Percentiles rank a stretch among this genome's conserved stretches.
phyloP scores from a whole-genome alignment of 2,113 vertebrate species.

The Etheostoma spectabile region DNA sequence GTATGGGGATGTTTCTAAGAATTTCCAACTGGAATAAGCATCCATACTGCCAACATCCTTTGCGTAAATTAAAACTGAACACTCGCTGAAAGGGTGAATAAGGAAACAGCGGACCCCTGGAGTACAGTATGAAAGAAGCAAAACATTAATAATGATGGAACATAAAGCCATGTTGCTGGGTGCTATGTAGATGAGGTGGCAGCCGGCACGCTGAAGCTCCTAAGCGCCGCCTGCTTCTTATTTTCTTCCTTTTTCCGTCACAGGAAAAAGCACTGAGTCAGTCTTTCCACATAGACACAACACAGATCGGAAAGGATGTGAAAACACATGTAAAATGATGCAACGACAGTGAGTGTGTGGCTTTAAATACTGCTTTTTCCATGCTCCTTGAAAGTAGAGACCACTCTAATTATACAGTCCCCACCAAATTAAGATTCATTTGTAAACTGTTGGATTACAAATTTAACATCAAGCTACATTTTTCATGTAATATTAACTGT shows the following conservation, averaged over 20 bases:
- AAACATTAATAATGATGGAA: slow-evolving; percentile 52
- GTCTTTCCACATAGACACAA: slow-evolving; percentile 48
- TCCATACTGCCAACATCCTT: not conserved
- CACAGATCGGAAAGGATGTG: slow-evolving; percentile 13
- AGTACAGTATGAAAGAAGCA: slow-evolving; percentile 8
- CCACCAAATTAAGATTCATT: not conserved
- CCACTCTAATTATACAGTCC: not conserved
- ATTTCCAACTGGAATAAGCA: slow-evolving; percentile 20
- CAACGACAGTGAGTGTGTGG: slow-evolving; percentile 3
- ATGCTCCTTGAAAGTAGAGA: slow-evolving; percentile 2
- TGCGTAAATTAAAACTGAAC: slow-evolving; percentile 20
- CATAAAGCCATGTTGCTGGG: slow-evolving; percentile 29
- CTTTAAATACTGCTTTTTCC: slow-evolving; percentile 35
- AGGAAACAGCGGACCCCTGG: slow-evolving; percentile 11
- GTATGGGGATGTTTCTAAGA: slow-evolving; percentile 2
- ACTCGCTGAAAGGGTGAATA: not conserved
- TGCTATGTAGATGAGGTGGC: slow-evolving; percentile 3
- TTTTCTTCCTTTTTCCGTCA: slow-evolving; percentile 41
- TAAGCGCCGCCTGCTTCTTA: slow-evolving; percentile 3
- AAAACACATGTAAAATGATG: slow-evolving; percentile 39
- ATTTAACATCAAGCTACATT: not conserved
- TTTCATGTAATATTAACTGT: not conserved
- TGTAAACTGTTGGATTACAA: not conserved
- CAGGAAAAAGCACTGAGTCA: slow-evolving; percentile 72
- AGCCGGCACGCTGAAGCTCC: not conserved